Evolutionary conservation across 1,140 invertebrate genomes (phyloP).

Genomic region (Drosophila jambulina): DNA sequence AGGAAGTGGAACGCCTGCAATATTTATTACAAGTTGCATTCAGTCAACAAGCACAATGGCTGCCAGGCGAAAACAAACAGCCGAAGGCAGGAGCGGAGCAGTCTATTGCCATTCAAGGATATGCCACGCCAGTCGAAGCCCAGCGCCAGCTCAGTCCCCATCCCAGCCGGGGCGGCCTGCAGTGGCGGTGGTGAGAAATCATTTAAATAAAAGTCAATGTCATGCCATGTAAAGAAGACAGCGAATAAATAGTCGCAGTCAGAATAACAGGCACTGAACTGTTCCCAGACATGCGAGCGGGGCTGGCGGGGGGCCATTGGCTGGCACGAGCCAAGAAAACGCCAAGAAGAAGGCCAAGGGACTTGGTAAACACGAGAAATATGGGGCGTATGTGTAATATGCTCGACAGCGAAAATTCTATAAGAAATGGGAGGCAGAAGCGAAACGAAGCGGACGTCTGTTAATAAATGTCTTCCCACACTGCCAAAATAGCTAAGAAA

Average conservation of each 20-base stretch:
- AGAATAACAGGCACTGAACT: slow-evolving; percentile 39
- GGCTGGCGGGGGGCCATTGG: slow-evolving; percentile 1
- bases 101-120: slow-evolving; percentile 73
- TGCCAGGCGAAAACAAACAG: slow-evolving; percentile 67
- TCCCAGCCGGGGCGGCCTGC: slow-evolving; percentile 41
- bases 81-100: slow-evolving; percentile 51
- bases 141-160: not conserved
- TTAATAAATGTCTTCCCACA: slow-evolving; percentile 63
- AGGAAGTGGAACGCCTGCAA: slow-evolving; percentile 60
- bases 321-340: slow-evolving; percentile 41
- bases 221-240: slow-evolving; percentile 77
- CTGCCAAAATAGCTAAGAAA: not conserved
- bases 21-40: slow-evolving; percentile 82
- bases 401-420: slow-evolving; percentile 50
- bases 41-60: slow-evolving; percentile 65
- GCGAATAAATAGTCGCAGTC: slow-evolving; percentile 73
- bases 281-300: slow-evolving; percentile 31
- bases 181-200: slow-evolving; percentile 65
- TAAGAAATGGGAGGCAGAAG: slow-evolving; percentile 32
- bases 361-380: slow-evolving; percentile 37
- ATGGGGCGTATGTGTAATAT: slow-evolving; percentile 74
- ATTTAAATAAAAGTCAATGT: slow-evolving; percentile 84
- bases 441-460: slow-evolving; percentile 27
- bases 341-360: slow-evolving; percentile 28
- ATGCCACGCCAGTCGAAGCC: slow-evolving; percentile 14